Percentiles rank a stretch among this genome's conserved stretches.
phyloP scores from a whole-genome alignment of 2,113 vertebrate species.

The Crypturellus undulatus region DNA sequence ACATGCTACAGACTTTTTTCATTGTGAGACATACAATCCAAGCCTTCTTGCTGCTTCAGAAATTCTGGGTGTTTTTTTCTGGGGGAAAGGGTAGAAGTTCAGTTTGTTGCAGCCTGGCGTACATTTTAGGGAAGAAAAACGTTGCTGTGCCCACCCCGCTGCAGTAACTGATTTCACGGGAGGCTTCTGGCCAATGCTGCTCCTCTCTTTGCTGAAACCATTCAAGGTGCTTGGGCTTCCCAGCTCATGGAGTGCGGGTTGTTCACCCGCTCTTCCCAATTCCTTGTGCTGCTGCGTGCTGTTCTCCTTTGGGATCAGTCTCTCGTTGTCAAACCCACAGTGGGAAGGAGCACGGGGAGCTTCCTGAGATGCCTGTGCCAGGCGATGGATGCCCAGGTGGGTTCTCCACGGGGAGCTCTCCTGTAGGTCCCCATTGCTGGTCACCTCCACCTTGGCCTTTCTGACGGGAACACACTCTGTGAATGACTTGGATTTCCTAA shows the following conservation, averaged over 20 bases:
- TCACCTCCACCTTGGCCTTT: conserved; percentile 48
- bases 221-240: background rate
- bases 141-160: conserved; percentile 50
- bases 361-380: background rate
- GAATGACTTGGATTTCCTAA: conserved; percentile 50
- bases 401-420: conserved; percentile 74
- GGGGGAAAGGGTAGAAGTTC: conserved; percentile 82
- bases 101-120: conserved; percentile 16
- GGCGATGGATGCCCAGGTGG: conserved; percentile 80
- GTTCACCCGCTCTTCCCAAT: background rate
- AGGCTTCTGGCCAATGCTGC: conserved; percentile 8
- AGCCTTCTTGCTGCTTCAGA: conserved; percentile 83
- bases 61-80: conserved; percentile 78
- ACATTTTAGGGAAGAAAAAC: conserved; percentile 21
- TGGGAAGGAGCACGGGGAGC: background rate
- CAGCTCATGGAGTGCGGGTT: background rate
- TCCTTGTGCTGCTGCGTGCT: background rate
- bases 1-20: background rate
- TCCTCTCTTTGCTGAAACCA: background rate
- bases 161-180: conserved; percentile 38
- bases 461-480: conserved; percentile 46
- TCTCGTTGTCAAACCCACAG: conserved; percentile 2
- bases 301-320: background rate
- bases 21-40: conserved; percentile 78
- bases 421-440: background rate